A percentile compares a stretch with the other conserved stretches of the same genome.
Evolutionary conservation across 2,888 invertebrate species (phyloP).

Genomic region (Phanerotoma sp.): DNA sequence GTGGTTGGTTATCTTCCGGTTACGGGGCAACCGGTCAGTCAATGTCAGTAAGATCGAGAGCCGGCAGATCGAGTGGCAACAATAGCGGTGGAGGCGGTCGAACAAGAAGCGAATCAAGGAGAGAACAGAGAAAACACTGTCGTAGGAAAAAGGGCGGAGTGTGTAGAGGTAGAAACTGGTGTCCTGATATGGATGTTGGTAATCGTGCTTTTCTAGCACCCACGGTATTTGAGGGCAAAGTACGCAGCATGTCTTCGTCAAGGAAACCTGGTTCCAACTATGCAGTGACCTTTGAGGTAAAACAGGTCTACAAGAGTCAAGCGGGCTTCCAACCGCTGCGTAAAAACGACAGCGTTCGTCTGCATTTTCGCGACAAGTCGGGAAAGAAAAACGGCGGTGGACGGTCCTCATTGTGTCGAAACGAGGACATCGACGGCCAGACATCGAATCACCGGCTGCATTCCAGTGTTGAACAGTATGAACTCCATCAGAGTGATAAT

Average conservation of each 20-base stretch:
- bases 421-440: slow-evolving; percentile 39
- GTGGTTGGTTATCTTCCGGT: background rate
- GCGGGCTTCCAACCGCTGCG: slow-evolving; percentile 55
- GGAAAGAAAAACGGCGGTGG: slow-evolving; percentile 4
- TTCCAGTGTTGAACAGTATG: slow-evolving; percentile 8
- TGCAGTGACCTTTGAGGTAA: slow-evolving; percentile 68
- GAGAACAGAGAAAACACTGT: slow-evolving; percentile 51
- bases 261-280: slow-evolving; percentile 62
- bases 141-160: slow-evolving; percentile 41
- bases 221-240: slow-evolving; percentile 69
- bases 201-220: slow-evolving; percentile 67
- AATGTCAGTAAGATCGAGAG: background rate
- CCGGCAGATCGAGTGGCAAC: slow-evolving; percentile 15
- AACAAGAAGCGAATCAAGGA: slow-evolving; percentile 41
- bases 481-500: slow-evolving; percentile 39
- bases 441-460: slow-evolving; percentile 23
- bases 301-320: slow-evolving; percentile 65
- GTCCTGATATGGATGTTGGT: slow-evolving; percentile 66
- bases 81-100: slow-evolving; percentile 14
- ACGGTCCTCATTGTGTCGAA: slow-evolving; percentile 51
- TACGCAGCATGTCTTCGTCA: slow-evolving; percentile 64
- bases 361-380: slow-evolving; percentile 60
- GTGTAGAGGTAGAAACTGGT: slow-evolving; percentile 56
- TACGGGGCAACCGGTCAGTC: background rate
- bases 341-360: slow-evolving; percentile 59